Percentiles rank a stretch among this genome's conserved stretches.
phyloP scores from a whole-genome alignment of 2,797 vertebrate genomes.

The Labroides dimidiatus region DNA sequence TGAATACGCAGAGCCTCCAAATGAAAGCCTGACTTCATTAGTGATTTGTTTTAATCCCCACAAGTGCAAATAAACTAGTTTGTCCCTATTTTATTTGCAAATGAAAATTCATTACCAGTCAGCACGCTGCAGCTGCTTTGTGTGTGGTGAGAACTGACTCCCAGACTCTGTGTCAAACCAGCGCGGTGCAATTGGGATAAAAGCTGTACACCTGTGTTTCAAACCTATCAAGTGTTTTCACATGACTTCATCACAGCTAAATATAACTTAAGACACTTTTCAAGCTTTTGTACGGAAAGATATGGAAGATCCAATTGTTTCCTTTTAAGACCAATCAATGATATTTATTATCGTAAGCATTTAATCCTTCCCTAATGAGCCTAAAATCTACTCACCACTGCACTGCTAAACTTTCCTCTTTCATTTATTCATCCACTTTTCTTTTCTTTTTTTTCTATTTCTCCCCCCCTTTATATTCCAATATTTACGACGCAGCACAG shows the following conservation, averaged over 20 bases:
- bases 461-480: too few species aligned
- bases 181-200: constrained; percentile 39
- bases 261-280: constrained; percentile 7
- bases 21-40: constrained; percentile 45
- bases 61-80: constrained; percentile 55
- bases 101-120: constrained; percentile 51
- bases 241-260: constrained; percentile 15
- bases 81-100: constrained; percentile 56
- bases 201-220: constrained; percentile 22
- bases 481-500: too few species aligned
- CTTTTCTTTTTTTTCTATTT: too few species aligned
- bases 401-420: neutral
- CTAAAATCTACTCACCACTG: neutral
- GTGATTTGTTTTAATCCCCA: constrained; percentile 49
- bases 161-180: constrained; percentile 12
- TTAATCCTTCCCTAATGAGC: neutral
- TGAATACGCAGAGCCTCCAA: constrained; percentile 22
- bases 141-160: constrained; percentile 21
- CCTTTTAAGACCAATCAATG: neutral
- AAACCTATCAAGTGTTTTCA: constrained; percentile 38
- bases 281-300: neutral
- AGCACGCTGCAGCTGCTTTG: constrained; percentile 18
- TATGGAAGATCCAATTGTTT: neutral
- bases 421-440: too few species aligned
- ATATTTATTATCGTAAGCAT: neutral